These are phyloP conservation scores for western clawed frog (Xenopus tropicalis) DNA, from an alignment of 2,113 vertebrate species.

Conservation along the genomic window DNA sequence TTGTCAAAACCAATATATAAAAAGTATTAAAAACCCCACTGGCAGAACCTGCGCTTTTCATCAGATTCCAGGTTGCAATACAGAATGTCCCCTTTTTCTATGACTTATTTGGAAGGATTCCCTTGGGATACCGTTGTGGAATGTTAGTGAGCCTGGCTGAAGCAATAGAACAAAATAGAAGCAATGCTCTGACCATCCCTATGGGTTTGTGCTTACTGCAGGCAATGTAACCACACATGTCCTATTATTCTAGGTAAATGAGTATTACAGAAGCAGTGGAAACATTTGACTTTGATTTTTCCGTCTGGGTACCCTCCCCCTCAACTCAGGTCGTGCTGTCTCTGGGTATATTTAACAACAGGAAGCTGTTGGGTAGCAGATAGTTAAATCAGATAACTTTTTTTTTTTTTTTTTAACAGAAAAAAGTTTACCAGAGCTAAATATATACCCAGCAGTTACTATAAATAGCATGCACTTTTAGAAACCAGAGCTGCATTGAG, in stretches of 20 bases:
- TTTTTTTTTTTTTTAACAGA: conserved; percentile 7
- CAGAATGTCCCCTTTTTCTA: conserved; percentile 3
- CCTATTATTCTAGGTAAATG: conserved; percentile 31
- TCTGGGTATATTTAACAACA: conserved; percentile 49
- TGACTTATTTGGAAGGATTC: conserved; percentile 19
- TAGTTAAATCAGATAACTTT: conserved; percentile 42
- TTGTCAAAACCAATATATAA: conserved; percentile 1
- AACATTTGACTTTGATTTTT: conserved; percentile 44
- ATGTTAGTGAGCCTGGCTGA: conserved; percentile 9
- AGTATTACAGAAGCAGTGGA: conserved; percentile 29
- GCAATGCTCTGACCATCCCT: not conserved
- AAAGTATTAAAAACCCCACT: not conserved
- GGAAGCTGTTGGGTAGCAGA: conserved; percentile 54
- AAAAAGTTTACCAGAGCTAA: conserved; percentile 59
- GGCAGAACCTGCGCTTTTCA: conserved; percentile 4
- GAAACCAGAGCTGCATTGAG: conserved; percentile 47
- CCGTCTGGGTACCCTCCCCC: conserved; percentile 36
- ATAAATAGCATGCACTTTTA: conserved; percentile 66
- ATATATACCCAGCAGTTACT: conserved; percentile 57
- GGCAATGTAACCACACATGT: conserved; percentile 26
- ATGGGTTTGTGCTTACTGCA: not conserved
- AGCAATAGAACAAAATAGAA: not conserved
- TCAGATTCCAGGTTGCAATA: conserved; percentile 2
- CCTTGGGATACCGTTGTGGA: conserved; percentile 14
- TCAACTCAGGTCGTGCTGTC: conserved; percentile 34